Base-by-base conservation (phyloP, 2,113 vertebrate species). In the Lagopus leucura region DNA sequence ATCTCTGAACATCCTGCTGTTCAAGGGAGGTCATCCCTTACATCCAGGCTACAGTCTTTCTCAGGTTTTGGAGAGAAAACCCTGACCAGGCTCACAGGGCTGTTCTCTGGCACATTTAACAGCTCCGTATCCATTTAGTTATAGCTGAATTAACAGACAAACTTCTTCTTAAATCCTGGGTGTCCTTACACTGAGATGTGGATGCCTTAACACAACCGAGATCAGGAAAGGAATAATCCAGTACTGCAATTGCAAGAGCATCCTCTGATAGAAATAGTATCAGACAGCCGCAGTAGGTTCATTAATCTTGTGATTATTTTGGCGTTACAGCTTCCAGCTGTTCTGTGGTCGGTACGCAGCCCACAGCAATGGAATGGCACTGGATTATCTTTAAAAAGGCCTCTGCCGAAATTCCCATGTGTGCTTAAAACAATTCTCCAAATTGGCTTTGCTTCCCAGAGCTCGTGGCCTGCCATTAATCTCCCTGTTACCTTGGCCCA, bases 341-440 rank as follows among this genome's bases (percentile, higher is more conserved):
- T 18, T 34, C 7, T 6, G 20, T 27, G 28, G 10, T n/a, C 8
- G 0, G 13, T 14, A 24, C 1, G 2, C 25, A 74, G 79, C 67
- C 47, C 34, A 18, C 54, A 61, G 61, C 71, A 72, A 28, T 1
- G 10, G 10, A 32, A 24, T 16, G 27, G 60, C 40, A 67, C 2
- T 34, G 13, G 47, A 20, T 10, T 30, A 19, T 36, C 60, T 42
- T 65, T 42, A 65, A 45, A 66, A 38, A 47, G n/a, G 18, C 34
- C 50, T 38, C 73, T 55, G 30, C n/a, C 73, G 34, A 52, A 79
- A 63, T 30, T 27, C 40, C 52, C 52, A 34, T n/a, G 20, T 2
- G 4, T 10, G 27, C 72, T 78, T 48, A 48, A 47, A 78, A n/a
- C 73, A 66, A 47, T 19, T 27, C 11, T 47, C 60, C 61, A 42